A percentile compares a stretch with the other conserved stretches of the same genome.
Conservation (phyloP, 2,797 vertebrate genomes). For the Percopsis omiscomaycus region DNA sequence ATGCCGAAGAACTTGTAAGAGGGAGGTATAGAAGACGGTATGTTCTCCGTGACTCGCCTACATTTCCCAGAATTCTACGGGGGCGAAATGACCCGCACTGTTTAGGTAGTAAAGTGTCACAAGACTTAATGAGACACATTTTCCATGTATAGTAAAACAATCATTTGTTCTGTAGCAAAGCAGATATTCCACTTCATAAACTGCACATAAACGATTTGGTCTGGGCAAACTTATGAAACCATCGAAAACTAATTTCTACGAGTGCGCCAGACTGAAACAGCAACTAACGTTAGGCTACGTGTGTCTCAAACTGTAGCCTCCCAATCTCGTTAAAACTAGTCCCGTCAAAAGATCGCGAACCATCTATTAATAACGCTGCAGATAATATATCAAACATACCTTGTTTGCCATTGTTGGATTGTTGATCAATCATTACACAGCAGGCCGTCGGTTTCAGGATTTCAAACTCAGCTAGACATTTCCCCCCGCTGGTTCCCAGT, state of each 20-base stretch:
- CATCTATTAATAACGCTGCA: neutral
- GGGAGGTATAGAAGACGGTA: too few relatives aligned
- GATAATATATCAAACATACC: slow-evolving; percentile 57
- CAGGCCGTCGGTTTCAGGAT: slow-evolving; percentile 57
- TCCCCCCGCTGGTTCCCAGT: slow-evolving; percentile 45
- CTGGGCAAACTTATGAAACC: too few relatives aligned
- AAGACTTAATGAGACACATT: slow-evolving; percentile 80
- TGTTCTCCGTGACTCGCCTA: slow-evolving; percentile 39
- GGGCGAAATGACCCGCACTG: slow-evolving; percentile 61
- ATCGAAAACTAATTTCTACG: too few relatives aligned
- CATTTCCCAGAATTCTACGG: slow-evolving; percentile 73
- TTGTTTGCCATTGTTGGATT: slow-evolving; percentile 76
- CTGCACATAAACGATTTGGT: too few relatives aligned
- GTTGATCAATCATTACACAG: slow-evolving; percentile 74
- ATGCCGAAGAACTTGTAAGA: too few relatives aligned
- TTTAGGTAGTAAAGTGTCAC: slow-evolving; percentile 84
- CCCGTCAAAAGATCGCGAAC: neutral
- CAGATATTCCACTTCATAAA: too few relatives aligned
- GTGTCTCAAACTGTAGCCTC: too few relatives aligned
- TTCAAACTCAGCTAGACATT: slow-evolving; percentile 77
- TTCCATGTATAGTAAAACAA: slow-evolving; percentile 59
- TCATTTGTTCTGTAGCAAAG: neutral
- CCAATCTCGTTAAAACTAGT: too few relatives aligned
- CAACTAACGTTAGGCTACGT: too few relatives aligned
- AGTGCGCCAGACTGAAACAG: too few relatives aligned